Percentiles rank a stretch among this genome's conserved stretches.
Conservation (phyloP, 1,140 invertebrate genomes). For the Temnothorax nylanderi region DNA sequence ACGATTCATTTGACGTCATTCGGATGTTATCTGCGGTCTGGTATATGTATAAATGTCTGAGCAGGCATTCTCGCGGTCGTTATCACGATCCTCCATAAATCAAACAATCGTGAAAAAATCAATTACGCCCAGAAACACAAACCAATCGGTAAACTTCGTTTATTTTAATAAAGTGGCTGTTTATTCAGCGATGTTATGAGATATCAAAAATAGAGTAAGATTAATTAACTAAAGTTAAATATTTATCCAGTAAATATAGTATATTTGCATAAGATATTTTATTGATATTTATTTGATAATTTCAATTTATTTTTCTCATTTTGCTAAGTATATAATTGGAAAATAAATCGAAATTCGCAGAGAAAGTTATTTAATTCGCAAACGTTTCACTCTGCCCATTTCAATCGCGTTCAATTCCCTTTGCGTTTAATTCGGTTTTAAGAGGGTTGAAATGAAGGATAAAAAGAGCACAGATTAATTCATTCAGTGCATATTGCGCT, state of each 20-base stretch:
- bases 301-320: not conserved
- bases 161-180: not conserved
- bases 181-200: not conserved
- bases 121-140: slow-evolving; percentile 44
- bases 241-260: not conserved
- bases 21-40: slow-evolving; percentile 31
- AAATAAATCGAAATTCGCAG: not conserved
- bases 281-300: not conserved
- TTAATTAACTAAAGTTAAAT: slow-evolving; percentile 14
- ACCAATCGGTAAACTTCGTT: not conserved
- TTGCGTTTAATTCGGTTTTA: not conserved
- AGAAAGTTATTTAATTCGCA: not conserved
- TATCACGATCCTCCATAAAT: slow-evolving; percentile 33
- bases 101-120: not conserved
- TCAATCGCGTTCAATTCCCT: not conserved
- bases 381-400: not conserved
- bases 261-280: not conserved
- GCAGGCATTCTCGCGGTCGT: slow-evolving; percentile 12
- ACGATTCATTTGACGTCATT: slow-evolving; percentile 62
- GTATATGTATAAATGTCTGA: slow-evolving; percentile 31
- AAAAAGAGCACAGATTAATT: slow-evolving; percentile 31
- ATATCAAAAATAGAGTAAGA: not conserved
- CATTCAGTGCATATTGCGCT: not conserved
- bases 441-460: not conserved
- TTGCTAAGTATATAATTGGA: not conserved